A percentile compares a stretch with the other conserved stretches of the same genome.
Evolutionary conservation across 2,888 invertebrate species (phyloP).

Genomic region (Pachliopta kotzebuea): DNA sequence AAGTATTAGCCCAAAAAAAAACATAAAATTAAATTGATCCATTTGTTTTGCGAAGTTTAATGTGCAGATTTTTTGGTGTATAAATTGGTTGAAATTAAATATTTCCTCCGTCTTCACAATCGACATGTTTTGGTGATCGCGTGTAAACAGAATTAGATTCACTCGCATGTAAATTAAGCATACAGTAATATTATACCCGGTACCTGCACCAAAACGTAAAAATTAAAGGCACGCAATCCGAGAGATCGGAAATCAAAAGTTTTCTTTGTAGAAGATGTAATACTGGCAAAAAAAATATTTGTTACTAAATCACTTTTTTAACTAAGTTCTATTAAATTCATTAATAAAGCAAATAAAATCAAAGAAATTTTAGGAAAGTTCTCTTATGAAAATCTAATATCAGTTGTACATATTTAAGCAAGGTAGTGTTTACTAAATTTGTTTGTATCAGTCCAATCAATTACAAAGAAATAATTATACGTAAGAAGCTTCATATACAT

Average conservation of each 20-base stretch:
- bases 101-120: not conserved
- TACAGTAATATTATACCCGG: slow-evolving; percentile 9
- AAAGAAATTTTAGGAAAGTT: too few species aligned
- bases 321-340: too few species aligned
- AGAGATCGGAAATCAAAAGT: not conserved
- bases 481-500: not conserved
- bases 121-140: slow-evolving; percentile 17
- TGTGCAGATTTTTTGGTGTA: not conserved
- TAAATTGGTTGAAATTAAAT: not conserved
- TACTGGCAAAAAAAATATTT: too few species aligned
- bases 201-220: slow-evolving; percentile 19
- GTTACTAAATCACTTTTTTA: too few species aligned
- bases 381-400: too few species aligned
- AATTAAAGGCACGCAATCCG: slow-evolving; percentile 23
- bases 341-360: too few species aligned
- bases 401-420: too few species aligned
- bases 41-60: too few species aligned
- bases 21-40: too few species aligned
- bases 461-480: not conserved
- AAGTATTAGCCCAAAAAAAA: too few species aligned
- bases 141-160: slow-evolving; percentile 27
- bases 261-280: too few species aligned
- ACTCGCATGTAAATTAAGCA: slow-evolving; percentile 21
- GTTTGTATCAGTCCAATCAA: not conserved
- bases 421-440: not conserved